Base-by-base conservation (phyloP, 2,797 vertebrate species). In the Orestias chungarensis region DNA sequence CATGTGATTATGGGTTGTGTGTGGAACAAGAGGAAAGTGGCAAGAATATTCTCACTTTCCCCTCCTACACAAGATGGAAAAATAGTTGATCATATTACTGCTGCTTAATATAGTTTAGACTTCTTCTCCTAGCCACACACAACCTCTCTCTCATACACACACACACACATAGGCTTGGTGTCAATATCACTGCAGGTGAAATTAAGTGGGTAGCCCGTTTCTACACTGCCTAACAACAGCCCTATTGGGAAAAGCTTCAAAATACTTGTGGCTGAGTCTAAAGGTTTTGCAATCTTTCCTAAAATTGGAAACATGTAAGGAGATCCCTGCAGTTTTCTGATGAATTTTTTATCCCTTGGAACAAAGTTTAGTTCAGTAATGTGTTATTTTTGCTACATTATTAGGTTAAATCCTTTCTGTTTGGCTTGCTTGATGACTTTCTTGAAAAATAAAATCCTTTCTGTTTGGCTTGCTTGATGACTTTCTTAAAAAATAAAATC, bases 151-250 rank as follows among this genome's bases (percentile, higher is more conserved):
- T n/a, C n/a, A n/a, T n/a, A n/a, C n/a, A n/a, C n/a, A n/a, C n/a
- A n/a, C 66, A 55, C 31, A 59, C 74, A 79, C 66, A 70, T 52
- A 64, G 35, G 57, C 79, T 61, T 38, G 68, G 72, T 82, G 82
- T 85, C 87, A 80, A 81, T 86, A 88, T 86, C 82, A 68, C 85
- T 89, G 83, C 89, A 86, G 87, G 86, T 91, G 74, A 82, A 91
- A 88, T 88, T 85, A 87, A 86, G 86, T 91, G 84, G 86, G 82
- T 50, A 82, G 86, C 68, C 75, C 61, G 81, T 88, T 89, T 87
- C 81, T 82, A 81, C 78, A 66, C 82, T 61, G 76, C 81, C 80
- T 84, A 83, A 86, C 79, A 85, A 79, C 80, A 79, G 50, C 57
- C 47, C 38, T 64, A 75, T 70, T 80, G 80, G 73, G 85, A 66